A percentile compares a stretch with the other conserved stretches of the same genome.
Evolutionary conservation across 2,113 vertebrate genomes (phyloP).

Genomic region (Gallinago jamesoni): DNA sequence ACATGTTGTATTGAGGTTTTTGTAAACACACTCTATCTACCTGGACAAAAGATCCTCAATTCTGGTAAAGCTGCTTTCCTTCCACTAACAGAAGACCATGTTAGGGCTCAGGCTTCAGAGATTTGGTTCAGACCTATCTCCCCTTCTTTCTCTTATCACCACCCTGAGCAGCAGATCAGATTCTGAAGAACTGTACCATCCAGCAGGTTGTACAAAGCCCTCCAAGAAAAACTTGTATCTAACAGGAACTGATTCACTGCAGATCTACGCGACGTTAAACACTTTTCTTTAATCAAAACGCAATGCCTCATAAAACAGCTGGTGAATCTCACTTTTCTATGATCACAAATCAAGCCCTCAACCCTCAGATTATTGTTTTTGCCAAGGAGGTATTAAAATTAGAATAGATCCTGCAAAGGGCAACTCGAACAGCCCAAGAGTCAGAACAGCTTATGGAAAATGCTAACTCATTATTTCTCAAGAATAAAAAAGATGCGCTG

Average conservation of each 20-base stretch:
- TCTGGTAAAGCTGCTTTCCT: not conserved
- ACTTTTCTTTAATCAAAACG: not conserved
- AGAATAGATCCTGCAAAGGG: not conserved
- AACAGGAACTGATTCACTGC: conserved; percentile 30
- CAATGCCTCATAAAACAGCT: not conserved
- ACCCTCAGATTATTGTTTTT: not conserved
- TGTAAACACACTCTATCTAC: not conserved
- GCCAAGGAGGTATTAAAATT: not conserved
- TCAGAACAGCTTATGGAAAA: not conserved
- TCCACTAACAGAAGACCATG: not conserved
- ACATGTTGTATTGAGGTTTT: not conserved
- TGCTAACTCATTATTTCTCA: not conserved
- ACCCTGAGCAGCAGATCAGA: not conserved
- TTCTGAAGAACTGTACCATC: not conserved
- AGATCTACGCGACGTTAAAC: not conserved
- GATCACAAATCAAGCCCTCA: not conserved
- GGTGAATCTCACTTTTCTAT: not conserved
- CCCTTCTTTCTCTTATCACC: conserved; percentile 7
- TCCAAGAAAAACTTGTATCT: not conserved
- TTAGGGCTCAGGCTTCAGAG: not conserved
- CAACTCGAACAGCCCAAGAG: not conserved
- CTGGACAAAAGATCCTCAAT: not conserved
- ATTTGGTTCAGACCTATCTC: not conserved
- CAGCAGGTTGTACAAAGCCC: not conserved
- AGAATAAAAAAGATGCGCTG: not conserved